Evolutionary conservation across 2,113 vertebrate species (phyloP), one percentile per base, ranked within the genome.

Genomic region (Podiceps cristatus): DNA sequence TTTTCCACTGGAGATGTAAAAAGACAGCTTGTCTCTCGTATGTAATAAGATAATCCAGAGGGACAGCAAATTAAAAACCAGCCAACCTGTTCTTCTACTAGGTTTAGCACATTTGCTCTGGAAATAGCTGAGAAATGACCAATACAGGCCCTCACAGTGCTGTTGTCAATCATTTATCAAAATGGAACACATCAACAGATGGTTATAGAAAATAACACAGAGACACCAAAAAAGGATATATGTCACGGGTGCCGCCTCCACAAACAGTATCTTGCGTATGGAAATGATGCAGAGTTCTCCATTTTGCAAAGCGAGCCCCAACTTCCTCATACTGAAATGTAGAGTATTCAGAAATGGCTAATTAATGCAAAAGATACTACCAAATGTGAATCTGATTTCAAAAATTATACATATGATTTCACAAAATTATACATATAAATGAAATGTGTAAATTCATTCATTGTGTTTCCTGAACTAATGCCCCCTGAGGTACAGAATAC

Each of bases 161-260:
- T 56, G 14, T 4, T 35, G 5, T 24, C 37, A 47, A 28, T 8
- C 56, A 15, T 31, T 68, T 83, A 81, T 76, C 37, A 77, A 62
- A 66, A 31, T 12, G 7, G 44, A 66, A 31, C 8, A 23, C 63
- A 52, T 13, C 28, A 62, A 55, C 0, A 1, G 14, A 31, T 4
- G 45, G 5, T 17, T 62, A 24, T 4, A 76, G 62, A 67, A 69
- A 79, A 66, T 15, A 62, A 53, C 19, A 55, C 18, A 85, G 47
- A 50, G 35, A 72, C 1, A 50, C 9, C 11, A 42, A 63, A 35
- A 75, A 89, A 58, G 20, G 3, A 18, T 27, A 3, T 2, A 9
- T 25, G 3, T 18, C 8, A n/a, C 19, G 19, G 28, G 4, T 37
- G 14, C 10, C 1, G 0, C 16, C 23, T 5, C 28, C 6, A 4